A percentile compares a stretch with the other conserved stretches of the same genome.
Conservation (phyloP, 37 sponge, comb jelly and placozoan species). For the Ianthella basta region DNA sequence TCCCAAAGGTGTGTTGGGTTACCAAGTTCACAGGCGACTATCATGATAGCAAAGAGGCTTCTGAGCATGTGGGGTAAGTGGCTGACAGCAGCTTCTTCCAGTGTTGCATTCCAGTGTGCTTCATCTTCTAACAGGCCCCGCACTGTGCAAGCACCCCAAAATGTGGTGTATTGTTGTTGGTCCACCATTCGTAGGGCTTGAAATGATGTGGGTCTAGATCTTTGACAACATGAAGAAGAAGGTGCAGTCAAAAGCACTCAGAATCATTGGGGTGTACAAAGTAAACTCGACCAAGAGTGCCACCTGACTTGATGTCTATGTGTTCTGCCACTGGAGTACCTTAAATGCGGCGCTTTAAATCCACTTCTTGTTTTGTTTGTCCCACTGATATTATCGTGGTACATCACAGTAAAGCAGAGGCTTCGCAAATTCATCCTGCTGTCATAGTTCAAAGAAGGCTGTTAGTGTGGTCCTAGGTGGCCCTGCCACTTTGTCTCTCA, state of each 20-base stretch:
- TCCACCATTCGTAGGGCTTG: conserved; percentile 31
- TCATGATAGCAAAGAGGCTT: conserved; percentile 43
- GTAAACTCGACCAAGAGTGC: conserved; percentile 40
- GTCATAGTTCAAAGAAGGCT: conserved; percentile 43
- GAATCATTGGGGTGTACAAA: conserved; percentile 27
- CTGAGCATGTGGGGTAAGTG: conserved; percentile 11
- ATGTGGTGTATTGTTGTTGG: conserved; percentile 25
- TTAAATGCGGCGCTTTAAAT: conserved; percentile 31
- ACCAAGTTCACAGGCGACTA: background rate
- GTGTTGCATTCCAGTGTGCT: conserved; percentile 26
- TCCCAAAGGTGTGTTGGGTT: background rate
- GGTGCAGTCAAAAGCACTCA: conserved; percentile 42
- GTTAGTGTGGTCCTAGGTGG: conserved; percentile 45
- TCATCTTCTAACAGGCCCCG: conserved; percentile 53
- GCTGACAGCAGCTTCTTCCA: conserved; percentile 39
- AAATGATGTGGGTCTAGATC: background rate
- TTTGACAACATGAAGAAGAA: conserved; percentile 42
- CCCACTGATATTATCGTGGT: conserved; percentile 37
- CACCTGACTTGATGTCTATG: conserved; percentile 5
- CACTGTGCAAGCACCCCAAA: conserved; percentile 43
- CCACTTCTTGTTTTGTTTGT: background rate
- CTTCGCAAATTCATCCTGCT: conserved; percentile 36
- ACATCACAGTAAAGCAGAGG: conserved; percentile 31
- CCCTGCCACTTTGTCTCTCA: accelerated
- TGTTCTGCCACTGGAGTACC: conserved; percentile 11